Evolutionary conservation across 1,140 invertebrate species (phyloP).

Genomic region (Plutomurus gul): DNA sequence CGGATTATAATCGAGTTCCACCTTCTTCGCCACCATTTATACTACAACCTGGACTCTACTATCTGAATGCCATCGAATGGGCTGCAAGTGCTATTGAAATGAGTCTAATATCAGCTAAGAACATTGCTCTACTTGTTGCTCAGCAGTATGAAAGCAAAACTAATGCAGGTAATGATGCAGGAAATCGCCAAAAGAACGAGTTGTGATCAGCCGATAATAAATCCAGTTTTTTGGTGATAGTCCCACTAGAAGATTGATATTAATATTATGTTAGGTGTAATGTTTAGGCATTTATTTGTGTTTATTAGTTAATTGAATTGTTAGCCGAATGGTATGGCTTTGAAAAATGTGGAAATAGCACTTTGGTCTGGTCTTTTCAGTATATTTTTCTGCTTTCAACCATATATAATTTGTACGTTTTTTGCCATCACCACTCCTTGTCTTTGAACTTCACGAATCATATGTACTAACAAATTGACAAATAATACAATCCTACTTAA

Average conservation of each 20-base stretch:
- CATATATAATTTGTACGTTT: too few species aligned
- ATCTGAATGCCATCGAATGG: constrained; percentile 72
- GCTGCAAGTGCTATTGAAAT: constrained; percentile 75
- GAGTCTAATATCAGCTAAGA: constrained; percentile 68
- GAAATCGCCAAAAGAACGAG: not conserved
- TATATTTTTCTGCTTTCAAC: too few species aligned
- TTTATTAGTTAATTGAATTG: not conserved
- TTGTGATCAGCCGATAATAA: constrained; percentile 7
- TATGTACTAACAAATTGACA: too few species aligned
- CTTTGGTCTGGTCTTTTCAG: too few species aligned
- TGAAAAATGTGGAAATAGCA: too few species aligned
- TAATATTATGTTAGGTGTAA: too few species aligned
- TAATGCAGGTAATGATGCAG: not conserved
- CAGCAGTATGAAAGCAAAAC: not conserved
- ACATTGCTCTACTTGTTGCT: constrained; percentile 66
- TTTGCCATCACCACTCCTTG: too few species aligned
- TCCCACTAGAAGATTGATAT: too few species aligned
- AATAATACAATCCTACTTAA: too few species aligned
- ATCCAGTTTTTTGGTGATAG: too few species aligned
- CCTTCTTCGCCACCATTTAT: constrained; percentile 61
- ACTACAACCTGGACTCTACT: constrained; percentile 64
- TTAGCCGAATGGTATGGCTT: not conserved
- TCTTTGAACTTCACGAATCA: too few species aligned
- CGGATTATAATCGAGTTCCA: constrained; percentile 61
- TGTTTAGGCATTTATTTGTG: not conserved